Percentiles rank a stretch among this genome's conserved stretches.
phyloP scores from a whole-genome alignment of 1,140 invertebrate genomes.

The Apocrypta bakeri region DNA sequence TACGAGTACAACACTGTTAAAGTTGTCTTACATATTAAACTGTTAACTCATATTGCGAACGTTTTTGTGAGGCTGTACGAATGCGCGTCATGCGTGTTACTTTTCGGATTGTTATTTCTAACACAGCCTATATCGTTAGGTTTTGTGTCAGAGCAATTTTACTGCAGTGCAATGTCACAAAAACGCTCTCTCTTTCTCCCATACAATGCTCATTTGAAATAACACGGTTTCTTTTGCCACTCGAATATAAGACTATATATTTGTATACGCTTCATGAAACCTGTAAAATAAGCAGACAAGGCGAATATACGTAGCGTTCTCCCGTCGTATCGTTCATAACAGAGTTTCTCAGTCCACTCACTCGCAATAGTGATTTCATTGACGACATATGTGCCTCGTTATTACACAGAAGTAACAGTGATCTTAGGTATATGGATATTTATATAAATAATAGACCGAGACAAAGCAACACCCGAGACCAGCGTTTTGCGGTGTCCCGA shows the following conservation, averaged over 20 bases:
- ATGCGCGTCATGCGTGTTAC: background rate
- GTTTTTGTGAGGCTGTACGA: slow-evolving; percentile 27
- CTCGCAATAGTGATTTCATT: slow-evolving; percentile 52
- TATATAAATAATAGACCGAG: slow-evolving; percentile 32
- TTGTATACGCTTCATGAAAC: slow-evolving; percentile 10
- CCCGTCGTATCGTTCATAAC: slow-evolving; percentile 18
- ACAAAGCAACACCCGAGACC: slow-evolving; percentile 6
- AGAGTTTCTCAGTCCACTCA: slow-evolving; percentile 47
- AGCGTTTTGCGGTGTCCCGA: slow-evolving; percentile 34
- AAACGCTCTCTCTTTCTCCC: slow-evolving; percentile 20
- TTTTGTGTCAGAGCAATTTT: background rate
- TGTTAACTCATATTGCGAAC: background rate
- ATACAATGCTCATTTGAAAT: background rate
- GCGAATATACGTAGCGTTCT: slow-evolving; percentile 10
- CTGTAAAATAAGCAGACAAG: slow-evolving; percentile 24
- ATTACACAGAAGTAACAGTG: slow-evolving; percentile 46
- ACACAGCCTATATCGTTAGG: background rate
- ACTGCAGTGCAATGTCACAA: background rate
- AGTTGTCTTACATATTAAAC: slow-evolving; percentile 3
- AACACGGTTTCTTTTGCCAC: background rate
- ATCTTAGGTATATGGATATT: slow-evolving; percentile 49
- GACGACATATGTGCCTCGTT: slow-evolving; percentile 52
- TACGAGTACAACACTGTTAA: slow-evolving; percentile 21
- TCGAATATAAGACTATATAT: background rate
- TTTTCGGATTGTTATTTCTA: background rate